Percentiles rank a stretch among this genome's conserved stretches.
These are phyloP conservation scores for Exaiptasia diaphana DNA, from an alignment of 64 coral and sea anemone genomes.

Conservation along the genomic window DNA sequence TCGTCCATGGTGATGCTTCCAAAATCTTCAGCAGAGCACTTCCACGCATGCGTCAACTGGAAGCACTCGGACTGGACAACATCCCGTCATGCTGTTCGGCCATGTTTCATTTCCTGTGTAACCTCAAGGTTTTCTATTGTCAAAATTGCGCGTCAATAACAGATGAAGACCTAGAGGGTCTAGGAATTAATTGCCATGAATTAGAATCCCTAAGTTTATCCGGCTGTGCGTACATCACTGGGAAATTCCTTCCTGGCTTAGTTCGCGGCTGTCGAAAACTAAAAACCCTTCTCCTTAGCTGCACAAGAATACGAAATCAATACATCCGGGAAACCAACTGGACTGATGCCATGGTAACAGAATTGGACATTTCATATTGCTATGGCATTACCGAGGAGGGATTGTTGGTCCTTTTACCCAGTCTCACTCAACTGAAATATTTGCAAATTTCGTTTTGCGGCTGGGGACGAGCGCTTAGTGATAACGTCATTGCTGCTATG, in stretches of 20 bases:
- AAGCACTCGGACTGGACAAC: constrained; percentile 52
- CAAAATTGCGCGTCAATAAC: constrained; percentile 61
- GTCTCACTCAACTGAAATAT: constrained; percentile 40
- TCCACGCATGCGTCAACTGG: constrained; percentile 13
- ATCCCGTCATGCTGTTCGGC: constrained; percentile 4
- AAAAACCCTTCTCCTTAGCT: constrained; percentile 61
- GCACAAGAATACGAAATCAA: constrained; percentile 63
- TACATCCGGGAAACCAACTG: constrained; percentile 47
- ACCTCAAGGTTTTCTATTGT: constrained; percentile 61
- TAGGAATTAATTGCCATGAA: constrained; percentile 30
- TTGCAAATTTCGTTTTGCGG: constrained; percentile 81
- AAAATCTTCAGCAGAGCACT: constrained; percentile 29
- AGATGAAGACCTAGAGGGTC: constrained; percentile 28
- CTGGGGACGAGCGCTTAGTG: constrained; percentile 70
- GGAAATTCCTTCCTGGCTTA: constrained; percentile 56
- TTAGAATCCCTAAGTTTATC: constrained; percentile 63
- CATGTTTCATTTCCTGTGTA: constrained; percentile 16
- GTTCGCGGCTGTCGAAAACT: constrained; percentile 35
- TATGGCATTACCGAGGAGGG: constrained; percentile 54
- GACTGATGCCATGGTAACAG: constrained; percentile 30
- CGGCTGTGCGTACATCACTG: constrained; percentile 65
- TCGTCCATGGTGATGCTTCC: constrained; percentile 34
- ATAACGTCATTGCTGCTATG: constrained; percentile 59
- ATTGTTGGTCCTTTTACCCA: constrained; percentile 36
- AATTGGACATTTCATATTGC: constrained; percentile 76